Evolutionary conservation across 2,888 invertebrate genomes (phyloP).

Genomic region (Lasius fuliginosus): DNA sequence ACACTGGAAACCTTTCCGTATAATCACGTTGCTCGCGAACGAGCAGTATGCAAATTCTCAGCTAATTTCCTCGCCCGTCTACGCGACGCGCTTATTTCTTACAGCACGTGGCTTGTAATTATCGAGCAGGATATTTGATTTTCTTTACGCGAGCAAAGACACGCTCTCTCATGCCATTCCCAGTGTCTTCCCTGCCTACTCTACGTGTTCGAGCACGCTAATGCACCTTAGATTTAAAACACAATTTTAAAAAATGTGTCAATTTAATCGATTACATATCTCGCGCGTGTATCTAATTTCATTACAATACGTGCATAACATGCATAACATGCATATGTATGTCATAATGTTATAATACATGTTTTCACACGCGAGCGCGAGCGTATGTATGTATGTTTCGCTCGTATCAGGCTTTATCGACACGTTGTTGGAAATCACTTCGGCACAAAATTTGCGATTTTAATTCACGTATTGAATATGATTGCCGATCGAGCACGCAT

Average conservation of each 20-base stretch:
- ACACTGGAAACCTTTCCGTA: slow-evolving; percentile 6
- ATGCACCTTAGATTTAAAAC: neutral
- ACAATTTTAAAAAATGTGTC: neutral
- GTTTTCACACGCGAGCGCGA: too few relatives aligned
- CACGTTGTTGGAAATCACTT: neutral
- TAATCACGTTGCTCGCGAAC: slow-evolving; percentile 17
- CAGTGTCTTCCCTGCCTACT: slow-evolving; percentile 7
- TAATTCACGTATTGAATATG: slow-evolving; percentile 10
- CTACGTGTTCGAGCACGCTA: slow-evolving; percentile 21
- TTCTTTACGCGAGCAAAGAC: slow-evolving; percentile 42
- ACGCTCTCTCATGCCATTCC: slow-evolving; percentile 12
- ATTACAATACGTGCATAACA: neutral
- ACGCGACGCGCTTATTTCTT: slow-evolving; percentile 39
- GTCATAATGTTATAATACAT: too few relatives aligned
- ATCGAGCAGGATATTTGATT: slow-evolving; percentile 53
- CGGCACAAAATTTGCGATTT: neutral
- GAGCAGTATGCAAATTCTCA: slow-evolving; percentile 45
- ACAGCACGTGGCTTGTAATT: slow-evolving; percentile 38
- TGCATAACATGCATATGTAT: too few relatives aligned
- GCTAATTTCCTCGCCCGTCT: slow-evolving; percentile 43
- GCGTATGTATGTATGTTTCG: neutral
- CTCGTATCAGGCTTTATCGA: neutral
- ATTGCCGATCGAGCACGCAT: neutral
- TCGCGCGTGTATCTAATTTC: neutral
- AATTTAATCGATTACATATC: neutral